phyloP scores from a whole-genome alignment of 1,140 invertebrate genomes.

The Drosophila lacteicornis region DNA sequence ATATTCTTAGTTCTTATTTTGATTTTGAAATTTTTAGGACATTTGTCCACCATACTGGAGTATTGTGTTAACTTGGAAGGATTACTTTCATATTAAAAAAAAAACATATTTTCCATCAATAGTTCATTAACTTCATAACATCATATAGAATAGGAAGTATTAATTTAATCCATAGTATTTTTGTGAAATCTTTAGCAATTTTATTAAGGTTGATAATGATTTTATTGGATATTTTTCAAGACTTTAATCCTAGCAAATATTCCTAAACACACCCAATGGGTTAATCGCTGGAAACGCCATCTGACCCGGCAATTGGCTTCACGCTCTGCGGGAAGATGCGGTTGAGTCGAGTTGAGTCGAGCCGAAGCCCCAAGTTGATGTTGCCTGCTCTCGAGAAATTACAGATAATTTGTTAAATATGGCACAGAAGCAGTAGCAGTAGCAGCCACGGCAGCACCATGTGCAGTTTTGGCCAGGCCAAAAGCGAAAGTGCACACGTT shows the following conservation, averaged over 20 bases:
- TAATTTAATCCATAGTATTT: too few relatives aligned
- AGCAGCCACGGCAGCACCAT: constrained; percentile 14
- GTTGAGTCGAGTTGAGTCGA: constrained; percentile 12
- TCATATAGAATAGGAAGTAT: too few relatives aligned
- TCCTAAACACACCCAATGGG: constrained; percentile 4
- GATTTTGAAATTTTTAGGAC: neutral
- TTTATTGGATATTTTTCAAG: neutral
- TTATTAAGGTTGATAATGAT: too few relatives aligned
- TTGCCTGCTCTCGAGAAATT: constrained; percentile 76
- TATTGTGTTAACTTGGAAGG: too few relatives aligned
- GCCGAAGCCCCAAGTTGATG: constrained; percentile 38
- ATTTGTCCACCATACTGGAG: too few relatives aligned
- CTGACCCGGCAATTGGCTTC: constrained; percentile 16
- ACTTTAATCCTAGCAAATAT: neutral
- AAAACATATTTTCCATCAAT: too few relatives aligned
- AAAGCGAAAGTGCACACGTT: constrained; percentile 72
- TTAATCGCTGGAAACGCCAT: constrained; percentile 18
- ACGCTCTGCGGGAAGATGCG: constrained; percentile 39
- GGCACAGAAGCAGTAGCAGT: constrained; percentile 51
- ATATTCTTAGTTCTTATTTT: neutral
- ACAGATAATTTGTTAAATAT: constrained; percentile 84
- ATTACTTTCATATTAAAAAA: too few relatives aligned
- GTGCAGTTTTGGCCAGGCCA: constrained; percentile 53
- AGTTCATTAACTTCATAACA: too few relatives aligned
- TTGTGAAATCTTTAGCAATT: too few relatives aligned